phyloP scores from a whole-genome alignment of 2,797 vertebrate species.

The Propithecus perrieri region DNA sequence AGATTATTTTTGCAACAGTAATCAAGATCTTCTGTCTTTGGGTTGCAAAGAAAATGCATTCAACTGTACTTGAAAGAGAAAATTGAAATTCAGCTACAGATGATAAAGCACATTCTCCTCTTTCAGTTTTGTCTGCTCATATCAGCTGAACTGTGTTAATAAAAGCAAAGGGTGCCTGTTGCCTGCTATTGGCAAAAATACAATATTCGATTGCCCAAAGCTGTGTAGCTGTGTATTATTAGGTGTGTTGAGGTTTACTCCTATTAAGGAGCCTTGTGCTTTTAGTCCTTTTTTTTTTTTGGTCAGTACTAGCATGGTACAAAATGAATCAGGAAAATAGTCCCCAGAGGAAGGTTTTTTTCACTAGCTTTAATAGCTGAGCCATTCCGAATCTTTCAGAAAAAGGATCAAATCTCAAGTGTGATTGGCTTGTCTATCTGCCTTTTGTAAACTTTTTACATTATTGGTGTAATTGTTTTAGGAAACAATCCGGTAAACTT shows the following conservation, averaged over 20 bases:
- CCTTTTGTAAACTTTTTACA: slow-evolving; percentile 26
- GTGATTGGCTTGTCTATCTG: slow-evolving; percentile 33
- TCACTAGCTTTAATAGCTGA: slow-evolving; percentile 15
- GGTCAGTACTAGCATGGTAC: neutral
- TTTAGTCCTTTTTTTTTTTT: neutral
- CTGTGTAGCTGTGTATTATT: slow-evolving; percentile 49
- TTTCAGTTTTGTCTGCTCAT: slow-evolving; percentile 65
- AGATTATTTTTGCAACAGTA: slow-evolving; percentile 78
- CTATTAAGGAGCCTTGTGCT: slow-evolving; percentile 33
- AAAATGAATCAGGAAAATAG: slow-evolving; percentile 51
- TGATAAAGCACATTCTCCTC: slow-evolving; percentile 74
- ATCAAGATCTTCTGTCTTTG: slow-evolving; percentile 80
- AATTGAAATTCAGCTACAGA: slow-evolving; percentile 78
- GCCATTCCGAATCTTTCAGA: slow-evolving; percentile 39
- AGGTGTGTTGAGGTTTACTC: slow-evolving; percentile 43
- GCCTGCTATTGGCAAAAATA: slow-evolving; percentile 57
- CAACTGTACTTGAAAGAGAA: slow-evolving; percentile 78
- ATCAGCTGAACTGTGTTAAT: slow-evolving; percentile 68
- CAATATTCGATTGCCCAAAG: slow-evolving; percentile 55
- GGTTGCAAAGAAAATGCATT: slow-evolving; percentile 74
- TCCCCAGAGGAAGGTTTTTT: slow-evolving; percentile 1
- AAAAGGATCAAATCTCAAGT: slow-evolving; percentile 58
- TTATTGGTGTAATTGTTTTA: slow-evolving; percentile 37
- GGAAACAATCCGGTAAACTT: slow-evolving; percentile 24
- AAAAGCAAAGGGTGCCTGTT: slow-evolving; percentile 63